Evolutionary conservation across 64 coral and sea anemone species (phyloP).

Genomic region (Trachythela sp.): DNA sequence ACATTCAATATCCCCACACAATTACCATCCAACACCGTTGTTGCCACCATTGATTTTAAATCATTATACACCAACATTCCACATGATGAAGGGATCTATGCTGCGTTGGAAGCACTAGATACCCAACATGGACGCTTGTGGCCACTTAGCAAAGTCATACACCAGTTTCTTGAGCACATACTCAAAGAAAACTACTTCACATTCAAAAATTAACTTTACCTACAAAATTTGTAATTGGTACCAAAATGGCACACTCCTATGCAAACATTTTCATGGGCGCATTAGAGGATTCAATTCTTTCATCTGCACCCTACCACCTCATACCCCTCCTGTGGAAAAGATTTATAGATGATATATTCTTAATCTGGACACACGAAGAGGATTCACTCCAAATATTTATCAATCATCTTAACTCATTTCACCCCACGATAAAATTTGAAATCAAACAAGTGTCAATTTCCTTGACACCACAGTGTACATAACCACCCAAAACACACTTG

Average conservation of each 20-base stretch:
- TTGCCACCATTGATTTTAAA: no score
- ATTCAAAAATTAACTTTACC: background rate
- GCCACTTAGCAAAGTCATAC: no score
- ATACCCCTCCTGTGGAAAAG: slow-evolving; percentile 17
- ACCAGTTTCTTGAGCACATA: no score
- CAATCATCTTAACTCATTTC: no score
- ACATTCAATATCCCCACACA: no score
- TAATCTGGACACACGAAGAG: slow-evolving; percentile 28
- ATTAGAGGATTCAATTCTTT: background rate
- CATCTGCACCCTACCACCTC: background rate
- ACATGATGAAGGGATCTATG: no score
- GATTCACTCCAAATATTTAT: slow-evolving; percentile 22
- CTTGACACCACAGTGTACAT: slow-evolving; percentile 4
- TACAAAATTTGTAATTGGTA: background rate
- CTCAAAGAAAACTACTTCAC: no score
- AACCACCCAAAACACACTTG: slow-evolving; percentile 9
- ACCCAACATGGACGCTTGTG: no score
- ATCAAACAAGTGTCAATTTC: slow-evolving; percentile 25
- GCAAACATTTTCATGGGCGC: background rate
- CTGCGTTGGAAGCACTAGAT: no score
- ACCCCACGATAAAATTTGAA: no score
- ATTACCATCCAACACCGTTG: no score
- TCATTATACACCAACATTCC: no score
- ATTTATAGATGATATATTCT: slow-evolving; percentile 34
- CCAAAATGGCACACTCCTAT: background rate